phyloP scores from a whole-genome alignment of 2,113 vertebrate genomes.

The Tupaia chinensis region DNA sequence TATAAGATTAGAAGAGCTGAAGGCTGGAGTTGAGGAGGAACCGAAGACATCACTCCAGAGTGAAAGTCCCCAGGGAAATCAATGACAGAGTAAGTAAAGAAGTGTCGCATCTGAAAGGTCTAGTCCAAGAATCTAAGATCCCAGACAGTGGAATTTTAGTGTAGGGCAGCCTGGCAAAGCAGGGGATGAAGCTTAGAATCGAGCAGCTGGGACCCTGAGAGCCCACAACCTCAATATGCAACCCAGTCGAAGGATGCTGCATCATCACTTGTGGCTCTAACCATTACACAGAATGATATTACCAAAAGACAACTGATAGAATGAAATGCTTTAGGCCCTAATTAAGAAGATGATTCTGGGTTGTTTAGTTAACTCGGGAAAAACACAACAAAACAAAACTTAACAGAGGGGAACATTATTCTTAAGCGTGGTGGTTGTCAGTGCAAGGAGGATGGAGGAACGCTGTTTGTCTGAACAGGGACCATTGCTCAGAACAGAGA shows the following conservation, averaged over 20 bases:
- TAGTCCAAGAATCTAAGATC: too few species aligned
- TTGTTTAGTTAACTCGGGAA: neutral
- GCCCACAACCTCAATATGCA: neutral
- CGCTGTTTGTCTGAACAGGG: neutral
- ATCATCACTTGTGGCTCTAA: neutral
- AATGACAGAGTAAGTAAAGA: neutral
- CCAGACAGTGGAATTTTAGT: fast-evolving
- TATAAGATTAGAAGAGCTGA: neutral
- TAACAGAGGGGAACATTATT: neutral
- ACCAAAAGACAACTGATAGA: neutral
- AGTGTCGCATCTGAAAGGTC: neutral
- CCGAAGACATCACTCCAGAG: neutral
- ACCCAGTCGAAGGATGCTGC: fast-evolving
- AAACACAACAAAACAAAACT: neutral
- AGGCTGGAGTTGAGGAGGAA: neutral
- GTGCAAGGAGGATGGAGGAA: neutral
- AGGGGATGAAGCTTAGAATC: neutral
- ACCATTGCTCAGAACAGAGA: neutral
- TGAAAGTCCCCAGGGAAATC: neutral
- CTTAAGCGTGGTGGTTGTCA: neutral
- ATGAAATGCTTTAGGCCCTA: neutral
- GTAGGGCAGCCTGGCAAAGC: too few species aligned
- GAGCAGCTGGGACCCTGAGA: neutral
- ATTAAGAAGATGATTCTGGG: neutral
- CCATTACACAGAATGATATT: neutral